These are phyloP conservation scores for Watsonalla cultraria DNA, from an alignment of 2,888 invertebrate genomes.

Conservation along the genomic window DNA sequence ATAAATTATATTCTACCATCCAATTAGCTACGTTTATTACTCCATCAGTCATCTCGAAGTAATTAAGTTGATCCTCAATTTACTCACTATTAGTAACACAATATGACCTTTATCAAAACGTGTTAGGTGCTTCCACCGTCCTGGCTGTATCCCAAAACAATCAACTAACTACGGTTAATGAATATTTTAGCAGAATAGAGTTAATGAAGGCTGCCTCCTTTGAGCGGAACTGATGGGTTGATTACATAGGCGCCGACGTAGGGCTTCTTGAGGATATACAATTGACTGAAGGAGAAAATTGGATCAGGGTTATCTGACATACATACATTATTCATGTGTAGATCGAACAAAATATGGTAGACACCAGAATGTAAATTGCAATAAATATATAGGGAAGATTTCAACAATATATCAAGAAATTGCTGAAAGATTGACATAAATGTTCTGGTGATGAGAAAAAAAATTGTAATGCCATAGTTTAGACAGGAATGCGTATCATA, in stretches of 20 bases:
- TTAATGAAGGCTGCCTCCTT: constrained; percentile 70
- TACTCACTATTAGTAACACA: constrained; percentile 1
- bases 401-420: too few relatives aligned
- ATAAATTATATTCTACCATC: too few relatives aligned
- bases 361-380: too few relatives aligned
- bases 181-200: constrained; percentile 67
- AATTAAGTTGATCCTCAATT: not conserved
- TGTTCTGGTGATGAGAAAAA: not conserved
- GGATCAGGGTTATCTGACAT: not conserved
- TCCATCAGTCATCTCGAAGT: not conserved
- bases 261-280: constrained; percentile 27
- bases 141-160: constrained; percentile 22
- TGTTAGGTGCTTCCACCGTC: constrained; percentile 1
- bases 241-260: constrained; percentile 50
- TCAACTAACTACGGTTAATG: constrained; percentile 49
- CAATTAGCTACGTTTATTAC: not conserved
- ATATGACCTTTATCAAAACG: not conserved
- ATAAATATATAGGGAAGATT: too few relatives aligned
- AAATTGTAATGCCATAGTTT: too few relatives aligned
- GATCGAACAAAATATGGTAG: not conserved
- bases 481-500: too few relatives aligned
- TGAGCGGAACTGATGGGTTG: constrained; percentile 62
- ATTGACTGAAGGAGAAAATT: constrained; percentile 18
- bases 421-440: not conserved
- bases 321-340: not conserved